Conservation (phyloP, 2,888 invertebrate genomes). For the Cephus pygmeus region DNA sequence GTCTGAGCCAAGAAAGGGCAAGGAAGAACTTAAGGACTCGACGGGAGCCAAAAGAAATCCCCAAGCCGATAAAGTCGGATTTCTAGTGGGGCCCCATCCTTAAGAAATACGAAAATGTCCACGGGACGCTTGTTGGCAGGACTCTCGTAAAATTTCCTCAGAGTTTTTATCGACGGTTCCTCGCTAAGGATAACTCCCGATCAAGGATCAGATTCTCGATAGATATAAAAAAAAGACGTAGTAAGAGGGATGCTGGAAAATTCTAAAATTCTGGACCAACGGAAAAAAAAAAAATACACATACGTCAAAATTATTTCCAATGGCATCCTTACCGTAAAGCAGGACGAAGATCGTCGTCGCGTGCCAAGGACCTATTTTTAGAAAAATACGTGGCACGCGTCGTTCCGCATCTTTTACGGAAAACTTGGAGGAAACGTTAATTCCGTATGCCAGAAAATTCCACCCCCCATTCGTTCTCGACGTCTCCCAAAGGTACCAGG, state of each 20-base stretch:
- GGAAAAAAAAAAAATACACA: too few species aligned
- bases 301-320: not conserved
- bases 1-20: constrained; percentile 1
- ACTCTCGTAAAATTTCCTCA: not conserved
- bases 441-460: not conserved
- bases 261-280: not conserved
- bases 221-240: not conserved
- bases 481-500: not conserved
- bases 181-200: not conserved
- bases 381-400: not conserved
- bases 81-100: not conserved
- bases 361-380: not conserved
- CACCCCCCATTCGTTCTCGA: too few species aligned
- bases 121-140: not conserved
- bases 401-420: not conserved
- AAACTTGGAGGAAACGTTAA: not conserved
- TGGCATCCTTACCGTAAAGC: not conserved
- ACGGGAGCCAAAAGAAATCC: constrained; percentile 3
- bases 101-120: not conserved
- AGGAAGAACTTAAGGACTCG: not conserved
- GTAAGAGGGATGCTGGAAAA: not conserved
- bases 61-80: constrained; percentile 33
- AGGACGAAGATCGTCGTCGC: not conserved
- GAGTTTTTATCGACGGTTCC: not conserved
- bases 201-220: not conserved